Evolutionary conservation across 1,140 invertebrate genomes (phyloP).

Genomic region (Limonius californicus): DNA sequence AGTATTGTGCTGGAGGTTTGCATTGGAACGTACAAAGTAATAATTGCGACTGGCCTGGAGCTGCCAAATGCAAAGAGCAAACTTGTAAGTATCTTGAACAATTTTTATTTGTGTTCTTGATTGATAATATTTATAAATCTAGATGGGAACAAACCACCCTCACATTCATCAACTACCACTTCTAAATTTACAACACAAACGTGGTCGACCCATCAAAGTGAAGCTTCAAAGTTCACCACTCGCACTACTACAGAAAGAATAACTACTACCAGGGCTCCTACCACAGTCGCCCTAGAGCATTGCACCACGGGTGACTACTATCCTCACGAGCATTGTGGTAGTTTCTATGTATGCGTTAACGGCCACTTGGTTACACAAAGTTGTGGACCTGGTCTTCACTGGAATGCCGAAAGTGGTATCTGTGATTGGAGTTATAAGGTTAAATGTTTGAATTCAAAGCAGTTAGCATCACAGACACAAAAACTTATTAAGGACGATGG

Average conservation of each 20-base stretch:
- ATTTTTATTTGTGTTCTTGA: background rate
- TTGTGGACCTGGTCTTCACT: constrained; percentile 67
- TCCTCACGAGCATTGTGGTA: constrained; percentile 57
- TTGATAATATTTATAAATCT: background rate
- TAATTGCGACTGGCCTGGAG: constrained; percentile 76
- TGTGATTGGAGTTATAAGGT: constrained; percentile 65
- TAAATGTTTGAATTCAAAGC: constrained; percentile 35
- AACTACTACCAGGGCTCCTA: constrained; percentile 18
- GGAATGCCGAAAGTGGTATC: constrained; percentile 59
- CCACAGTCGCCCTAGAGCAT: constrained; percentile 16
- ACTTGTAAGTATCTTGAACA: background rate
- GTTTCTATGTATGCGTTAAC: constrained; percentile 69
- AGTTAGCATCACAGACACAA: background rate
- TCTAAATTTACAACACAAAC: background rate
- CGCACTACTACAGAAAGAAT: constrained; percentile 23
- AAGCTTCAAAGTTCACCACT: background rate
- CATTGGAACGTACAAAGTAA: constrained; percentile 68
- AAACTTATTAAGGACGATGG: background rate
- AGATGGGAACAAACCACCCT: constrained; percentile 20
- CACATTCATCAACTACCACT: background rate
- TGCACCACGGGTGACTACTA: constrained; percentile 58
- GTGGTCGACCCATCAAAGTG: background rate
- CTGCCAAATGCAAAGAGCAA: constrained; percentile 58
- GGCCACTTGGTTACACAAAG: constrained; percentile 58
- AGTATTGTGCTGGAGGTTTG: constrained; percentile 72